phyloP scores from a whole-genome alignment of 2,888 invertebrate species.

The Ferdinandea cuprea region DNA sequence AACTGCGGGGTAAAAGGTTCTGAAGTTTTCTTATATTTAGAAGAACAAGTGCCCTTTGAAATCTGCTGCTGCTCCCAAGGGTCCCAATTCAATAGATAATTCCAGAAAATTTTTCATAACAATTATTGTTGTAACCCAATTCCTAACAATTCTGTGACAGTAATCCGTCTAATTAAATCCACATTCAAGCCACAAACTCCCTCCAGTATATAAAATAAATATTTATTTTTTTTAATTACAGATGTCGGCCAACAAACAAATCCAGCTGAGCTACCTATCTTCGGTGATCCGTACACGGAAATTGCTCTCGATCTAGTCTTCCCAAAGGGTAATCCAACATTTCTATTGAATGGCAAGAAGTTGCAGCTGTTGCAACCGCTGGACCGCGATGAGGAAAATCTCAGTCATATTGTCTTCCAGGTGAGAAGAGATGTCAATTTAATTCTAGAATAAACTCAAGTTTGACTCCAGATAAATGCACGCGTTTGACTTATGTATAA shows the following conservation, averaged over 20 bases:
- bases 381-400: slow-evolving; percentile 92
- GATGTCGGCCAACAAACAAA: slow-evolving; percentile 92
- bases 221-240: slow-evolving; percentile 83
- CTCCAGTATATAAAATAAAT: slow-evolving; percentile 5
- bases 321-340: slow-evolving; percentile 90
- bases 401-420: slow-evolving; percentile 95
- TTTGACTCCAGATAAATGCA: no score
- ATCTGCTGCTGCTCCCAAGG: no score
- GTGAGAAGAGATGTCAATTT: slow-evolving; percentile 83
- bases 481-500: slow-evolving; percentile 22
- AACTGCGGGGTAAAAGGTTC: no score
- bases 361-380: slow-evolving; percentile 91
- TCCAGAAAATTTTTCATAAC: no score
- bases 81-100: no score
- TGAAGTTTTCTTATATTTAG: no score
- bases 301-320: slow-evolving; percentile 91
- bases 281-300: slow-evolving; percentile 91
- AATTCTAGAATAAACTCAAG: slow-evolving; percentile 51
- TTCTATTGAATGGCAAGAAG: slow-evolving; percentile 92
- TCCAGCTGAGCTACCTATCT: slow-evolving; percentile 91
- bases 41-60: no score
- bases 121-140: no score
- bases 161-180: not conserved
- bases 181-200: not conserved
- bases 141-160: no score